A percentile compares a stretch with the other conserved stretches of the same genome.
Evolutionary conservation across 2,797 vertebrate genomes (phyloP).

Genomic region (Sphenodon punctatus): DNA sequence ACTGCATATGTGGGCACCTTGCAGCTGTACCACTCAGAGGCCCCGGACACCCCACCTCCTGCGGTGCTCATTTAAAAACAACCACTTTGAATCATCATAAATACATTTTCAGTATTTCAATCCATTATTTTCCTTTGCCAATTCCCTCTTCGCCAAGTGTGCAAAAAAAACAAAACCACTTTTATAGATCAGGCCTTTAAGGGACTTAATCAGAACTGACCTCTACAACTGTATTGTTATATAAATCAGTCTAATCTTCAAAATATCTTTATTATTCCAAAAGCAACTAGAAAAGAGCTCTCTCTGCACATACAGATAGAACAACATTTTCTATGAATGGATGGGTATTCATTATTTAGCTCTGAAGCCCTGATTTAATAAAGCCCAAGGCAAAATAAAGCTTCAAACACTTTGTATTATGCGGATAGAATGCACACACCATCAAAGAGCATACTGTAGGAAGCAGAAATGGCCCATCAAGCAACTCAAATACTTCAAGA

Average conservation of each 20-base stretch:
- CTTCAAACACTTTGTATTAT: slow-evolving; percentile 36
- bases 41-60: no score
- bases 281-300: slow-evolving; percentile 33
- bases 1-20: no score
- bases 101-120: background rate
- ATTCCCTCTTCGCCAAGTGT: background rate
- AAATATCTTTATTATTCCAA: slow-evolving; percentile 37
- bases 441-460: slow-evolving; percentile 12
- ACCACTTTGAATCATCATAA: background rate
- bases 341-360: slow-evolving; percentile 31
- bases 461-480: background rate
- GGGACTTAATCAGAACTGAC: background rate
- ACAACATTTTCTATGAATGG: slow-evolving; percentile 45
- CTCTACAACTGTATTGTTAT: background rate
- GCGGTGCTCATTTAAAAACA: no score
- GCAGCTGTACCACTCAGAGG: no score
- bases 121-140: background rate
- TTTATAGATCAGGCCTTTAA: background rate
- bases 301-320: background rate
- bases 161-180: background rate
- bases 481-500: slow-evolving; percentile 18
- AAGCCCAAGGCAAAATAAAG: slow-evolving; percentile 53
- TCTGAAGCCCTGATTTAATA: slow-evolving; percentile 22
- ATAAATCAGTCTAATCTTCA: background rate
- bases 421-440: slow-evolving; percentile 1